Conservation (phyloP, 2,797 vertebrate genomes). For the Antennarius maculatus region DNA sequence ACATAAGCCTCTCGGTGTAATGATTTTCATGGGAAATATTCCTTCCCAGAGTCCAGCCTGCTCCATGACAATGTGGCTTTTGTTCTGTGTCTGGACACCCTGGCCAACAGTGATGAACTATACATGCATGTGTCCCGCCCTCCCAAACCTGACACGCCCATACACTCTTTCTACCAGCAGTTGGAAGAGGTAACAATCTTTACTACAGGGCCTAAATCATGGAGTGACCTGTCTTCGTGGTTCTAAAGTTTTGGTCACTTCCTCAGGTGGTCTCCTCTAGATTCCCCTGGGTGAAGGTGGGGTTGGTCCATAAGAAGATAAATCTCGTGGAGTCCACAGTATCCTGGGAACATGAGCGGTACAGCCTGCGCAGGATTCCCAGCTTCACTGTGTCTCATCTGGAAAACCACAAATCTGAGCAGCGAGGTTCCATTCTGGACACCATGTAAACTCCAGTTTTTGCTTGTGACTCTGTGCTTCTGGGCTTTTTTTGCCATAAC, state of each 20-base stretch:
- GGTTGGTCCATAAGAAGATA: conserved; percentile 85
- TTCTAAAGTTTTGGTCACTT: conserved; percentile 3
- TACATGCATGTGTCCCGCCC: conserved; percentile 84
- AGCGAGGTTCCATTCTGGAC: conserved; percentile 81
- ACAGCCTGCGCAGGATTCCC: conserved; percentile 80
- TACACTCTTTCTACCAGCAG: conserved; percentile 76
- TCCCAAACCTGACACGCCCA: conserved; percentile 73
- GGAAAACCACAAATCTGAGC: conserved; percentile 77
- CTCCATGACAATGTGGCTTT: conserved; percentile 85
- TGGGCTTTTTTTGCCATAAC: neutral
- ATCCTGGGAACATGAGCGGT: conserved; percentile 86
- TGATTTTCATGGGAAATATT: conserved; percentile 2
- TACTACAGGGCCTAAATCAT: neutral
- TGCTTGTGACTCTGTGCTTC: neutral
- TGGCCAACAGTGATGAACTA: conserved; percentile 80
- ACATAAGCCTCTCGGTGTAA: neutral
- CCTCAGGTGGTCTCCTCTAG: conserved; percentile 79
- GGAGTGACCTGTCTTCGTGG: neutral
- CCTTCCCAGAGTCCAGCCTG: conserved; percentile 80
- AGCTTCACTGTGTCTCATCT: conserved; percentile 84
- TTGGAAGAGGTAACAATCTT: conserved; percentile 77
- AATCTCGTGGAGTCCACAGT: conserved; percentile 82
- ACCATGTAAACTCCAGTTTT: conserved; percentile 64
- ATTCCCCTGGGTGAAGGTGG: conserved; percentile 80
- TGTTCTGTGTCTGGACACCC: conserved; percentile 83